These are phyloP conservation scores for Leptodactylus fuscus DNA, from an alignment of 2,113 vertebrate genomes.

Conservation along the genomic window DNA sequence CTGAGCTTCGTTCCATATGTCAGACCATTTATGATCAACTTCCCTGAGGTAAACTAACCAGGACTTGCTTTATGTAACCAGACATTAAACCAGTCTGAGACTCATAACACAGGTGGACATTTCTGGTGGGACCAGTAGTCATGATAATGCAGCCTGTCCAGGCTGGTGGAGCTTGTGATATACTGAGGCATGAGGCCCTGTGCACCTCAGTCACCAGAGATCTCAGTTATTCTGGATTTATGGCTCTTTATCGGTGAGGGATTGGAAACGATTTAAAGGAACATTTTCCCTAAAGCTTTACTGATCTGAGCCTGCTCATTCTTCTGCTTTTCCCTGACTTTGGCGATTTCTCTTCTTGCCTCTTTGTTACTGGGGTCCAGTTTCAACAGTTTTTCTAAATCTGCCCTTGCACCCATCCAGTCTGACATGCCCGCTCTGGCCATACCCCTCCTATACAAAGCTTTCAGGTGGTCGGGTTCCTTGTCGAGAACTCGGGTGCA, in stretches of 20 bases:
- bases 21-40: not conserved
- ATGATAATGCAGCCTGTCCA: not conserved
- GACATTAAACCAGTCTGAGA: not conserved
- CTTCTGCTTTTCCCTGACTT: conserved; percentile 74
- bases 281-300: conserved; percentile 84
- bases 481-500: conserved; percentile 79
- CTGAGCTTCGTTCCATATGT: not conserved
- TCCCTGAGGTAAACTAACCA: conserved; percentile 30
- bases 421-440: conserved; percentile 82
- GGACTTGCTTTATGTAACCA: not conserved
- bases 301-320: conserved; percentile 78
- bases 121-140: not conserved
- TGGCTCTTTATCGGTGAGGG: not conserved
- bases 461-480: conserved; percentile 80
- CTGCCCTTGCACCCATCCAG: conserved; percentile 77
- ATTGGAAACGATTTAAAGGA: conserved; percentile 64
- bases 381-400: conserved; percentile 78
- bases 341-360: conserved; percentile 79
- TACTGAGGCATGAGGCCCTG: not conserved
- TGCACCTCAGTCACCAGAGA: not conserved
- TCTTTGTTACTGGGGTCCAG: conserved; percentile 81
- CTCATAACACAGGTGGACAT: not conserved
- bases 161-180: not conserved
- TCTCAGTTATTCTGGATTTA: not conserved
- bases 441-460: conserved; percentile 84